Evolutionary conservation across 2,113 vertebrate genomes (phyloP).

Genomic region (Columba janthina): DNA sequence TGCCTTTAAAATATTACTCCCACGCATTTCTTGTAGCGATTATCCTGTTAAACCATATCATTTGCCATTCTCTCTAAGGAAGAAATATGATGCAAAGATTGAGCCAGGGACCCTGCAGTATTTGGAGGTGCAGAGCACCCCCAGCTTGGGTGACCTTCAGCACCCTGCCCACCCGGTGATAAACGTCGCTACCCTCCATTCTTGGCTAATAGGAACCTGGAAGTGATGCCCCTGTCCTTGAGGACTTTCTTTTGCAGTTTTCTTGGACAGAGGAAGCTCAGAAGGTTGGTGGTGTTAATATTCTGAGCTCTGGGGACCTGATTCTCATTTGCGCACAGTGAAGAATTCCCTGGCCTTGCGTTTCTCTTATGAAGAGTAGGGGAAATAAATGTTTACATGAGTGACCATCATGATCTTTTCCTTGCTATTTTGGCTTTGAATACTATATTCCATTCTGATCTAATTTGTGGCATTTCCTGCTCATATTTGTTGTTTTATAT

Average conservation of each 20-base stretch:
- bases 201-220: not conserved
- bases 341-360: not conserved
- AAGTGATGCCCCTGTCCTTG: not conserved
- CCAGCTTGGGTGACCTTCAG: not conserved
- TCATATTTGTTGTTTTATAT: slow-evolving; percentile 44
- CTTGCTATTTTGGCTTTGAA: not conserved
- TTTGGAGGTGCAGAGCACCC: not conserved
- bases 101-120: not conserved
- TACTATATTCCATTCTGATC: slow-evolving; percentile 26
- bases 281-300: not conserved
- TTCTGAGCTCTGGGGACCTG: not conserved
- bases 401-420: not conserved
- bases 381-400: not conserved
- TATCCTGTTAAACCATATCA: accelerated
- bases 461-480: slow-evolving; percentile 52
- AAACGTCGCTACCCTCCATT: not conserved
- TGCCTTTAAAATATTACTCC: not conserved
- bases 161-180: not conserved
- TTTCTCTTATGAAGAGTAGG: not conserved
- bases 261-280: not conserved
- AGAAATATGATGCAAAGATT: accelerated
- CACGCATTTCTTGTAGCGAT: accelerated
- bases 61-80: not conserved
- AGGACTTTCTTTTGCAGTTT: not conserved
- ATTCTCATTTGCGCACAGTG: not conserved